phyloP scores from a whole-genome alignment of 2,888 invertebrate species.

The Apotomis betuletana region DNA sequence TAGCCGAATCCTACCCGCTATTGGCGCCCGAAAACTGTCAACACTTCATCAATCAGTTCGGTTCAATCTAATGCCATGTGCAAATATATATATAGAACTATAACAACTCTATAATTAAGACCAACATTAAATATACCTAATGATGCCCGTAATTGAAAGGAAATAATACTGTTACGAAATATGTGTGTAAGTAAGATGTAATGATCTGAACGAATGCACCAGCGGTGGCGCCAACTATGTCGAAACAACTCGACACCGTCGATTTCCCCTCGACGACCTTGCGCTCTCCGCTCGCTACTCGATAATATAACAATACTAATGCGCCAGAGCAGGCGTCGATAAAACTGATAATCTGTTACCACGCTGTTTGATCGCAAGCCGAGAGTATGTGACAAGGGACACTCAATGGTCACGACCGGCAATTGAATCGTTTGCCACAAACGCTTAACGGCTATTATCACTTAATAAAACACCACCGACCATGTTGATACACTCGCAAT shows the following conservation, averaged over 20 bases:
- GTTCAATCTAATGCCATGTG: background rate
- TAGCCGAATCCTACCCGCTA: conserved; percentile 42
- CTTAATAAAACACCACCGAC: conserved; percentile 48
- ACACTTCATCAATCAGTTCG: conserved; percentile 5
- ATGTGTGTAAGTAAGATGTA: conserved; percentile 65
- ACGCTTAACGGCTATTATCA: conserved; percentile 50
- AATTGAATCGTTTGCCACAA: conserved; percentile 50
- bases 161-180: conserved; percentile 67
- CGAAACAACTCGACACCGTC: conserved; percentile 65
- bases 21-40: conserved; percentile 34
- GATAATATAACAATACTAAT: conserved; percentile 62
- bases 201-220: conserved; percentile 57
- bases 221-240: conserved; percentile 62
- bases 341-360: conserved; percentile 54
- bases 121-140: conserved; percentile 43
- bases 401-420: conserved; percentile 44
- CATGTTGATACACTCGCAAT: conserved; percentile 50
- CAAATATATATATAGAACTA: background rate
- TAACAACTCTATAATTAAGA: conserved; percentile 36
- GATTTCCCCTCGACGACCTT: conserved; percentile 82
- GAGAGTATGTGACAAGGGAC: conserved; percentile 40
- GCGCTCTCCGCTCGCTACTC: conserved; percentile 62
- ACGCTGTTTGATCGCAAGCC: conserved; percentile 46
- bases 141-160: conserved; percentile 56
- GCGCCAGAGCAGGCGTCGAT: conserved; percentile 57